Percentiles rank a stretch among this genome's conserved stretches.
Conservation (phyloP, 2,797 vertebrate species). For the Notoglanidium macrostoma region DNA sequence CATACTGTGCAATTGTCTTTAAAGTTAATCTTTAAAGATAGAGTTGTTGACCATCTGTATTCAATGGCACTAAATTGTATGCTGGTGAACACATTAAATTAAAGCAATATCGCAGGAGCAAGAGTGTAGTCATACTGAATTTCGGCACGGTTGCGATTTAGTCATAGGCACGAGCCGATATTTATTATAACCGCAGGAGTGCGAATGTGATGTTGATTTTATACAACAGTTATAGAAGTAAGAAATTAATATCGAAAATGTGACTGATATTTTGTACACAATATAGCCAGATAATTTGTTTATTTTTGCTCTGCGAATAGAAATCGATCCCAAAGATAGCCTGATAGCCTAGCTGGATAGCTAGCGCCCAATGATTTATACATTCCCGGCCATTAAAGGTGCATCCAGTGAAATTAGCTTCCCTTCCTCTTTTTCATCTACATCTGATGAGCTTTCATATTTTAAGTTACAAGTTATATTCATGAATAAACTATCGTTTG, state of each 20-base stretch:
- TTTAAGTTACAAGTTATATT: not conserved
- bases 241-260: not conserved
- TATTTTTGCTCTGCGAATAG: not conserved
- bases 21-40: not conserved
- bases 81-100: no score
- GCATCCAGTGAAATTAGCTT: not conserved
- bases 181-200: not conserved
- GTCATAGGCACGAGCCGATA: not conserved
- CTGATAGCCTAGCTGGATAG: no score
- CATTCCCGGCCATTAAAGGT: not conserved
- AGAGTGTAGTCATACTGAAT: not conserved
- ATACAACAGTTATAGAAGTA: not conserved
- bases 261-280: not conserved
- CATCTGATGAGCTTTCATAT: not conserved
- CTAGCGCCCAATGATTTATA: not conserved
- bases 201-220: not conserved
- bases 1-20: not conserved
- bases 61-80: not conserved
- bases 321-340: not conserved
- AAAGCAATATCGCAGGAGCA: not conserved
- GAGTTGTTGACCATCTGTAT: no score
- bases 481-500: not conserved
- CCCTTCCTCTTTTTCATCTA: not conserved
- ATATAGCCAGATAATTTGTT: not conserved
- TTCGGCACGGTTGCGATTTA: not conserved